Conservation (phyloP, 2,113 vertebrate species). For the Beaufortia kweichowensis region DNA sequence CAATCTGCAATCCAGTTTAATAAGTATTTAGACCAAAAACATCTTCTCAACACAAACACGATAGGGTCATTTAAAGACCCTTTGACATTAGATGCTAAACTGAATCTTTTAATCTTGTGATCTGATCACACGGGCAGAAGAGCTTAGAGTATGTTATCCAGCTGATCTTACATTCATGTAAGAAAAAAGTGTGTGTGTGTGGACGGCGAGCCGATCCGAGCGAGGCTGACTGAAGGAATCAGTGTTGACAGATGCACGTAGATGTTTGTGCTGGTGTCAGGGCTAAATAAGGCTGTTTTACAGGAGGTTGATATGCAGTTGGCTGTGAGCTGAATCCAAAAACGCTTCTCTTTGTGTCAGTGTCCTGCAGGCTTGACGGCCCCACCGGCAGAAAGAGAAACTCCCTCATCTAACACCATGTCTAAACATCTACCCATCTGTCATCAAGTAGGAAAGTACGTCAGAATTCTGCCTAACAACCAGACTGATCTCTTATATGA, state of each 20-base stretch:
- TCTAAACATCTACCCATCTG: slow-evolving; percentile 1
- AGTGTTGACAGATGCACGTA: slow-evolving; percentile 56
- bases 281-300: slow-evolving; percentile 62
- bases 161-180: not conserved
- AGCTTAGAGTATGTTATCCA: not conserved
- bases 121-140: not conserved
- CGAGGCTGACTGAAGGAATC: slow-evolving; percentile 47
- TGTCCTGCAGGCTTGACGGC: slow-evolving; percentile 49
- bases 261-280: slow-evolving; percentile 45
- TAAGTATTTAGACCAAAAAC: too few relatives aligned
- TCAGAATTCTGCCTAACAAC: slow-evolving; percentile 1
- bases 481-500: not conserved
- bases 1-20: too few relatives aligned
- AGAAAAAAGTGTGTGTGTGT: slow-evolving; percentile 11
- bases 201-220: slow-evolving; percentile 19
- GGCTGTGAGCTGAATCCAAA: slow-evolving; percentile 47
- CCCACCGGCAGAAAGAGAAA: slow-evolving; percentile 30
- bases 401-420: slow-evolving; percentile 19
- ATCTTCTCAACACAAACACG: too few relatives aligned
- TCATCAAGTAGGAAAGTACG: not conserved
- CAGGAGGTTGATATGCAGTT: slow-evolving; percentile 52
- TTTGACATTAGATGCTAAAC: not conserved
- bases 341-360: slow-evolving; percentile 47
- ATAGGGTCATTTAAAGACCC: not conserved
- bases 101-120: not conserved